phyloP scores from a whole-genome alignment of 2,113 vertebrate genomes.

The Ibidorhyncha struthersii region DNA sequence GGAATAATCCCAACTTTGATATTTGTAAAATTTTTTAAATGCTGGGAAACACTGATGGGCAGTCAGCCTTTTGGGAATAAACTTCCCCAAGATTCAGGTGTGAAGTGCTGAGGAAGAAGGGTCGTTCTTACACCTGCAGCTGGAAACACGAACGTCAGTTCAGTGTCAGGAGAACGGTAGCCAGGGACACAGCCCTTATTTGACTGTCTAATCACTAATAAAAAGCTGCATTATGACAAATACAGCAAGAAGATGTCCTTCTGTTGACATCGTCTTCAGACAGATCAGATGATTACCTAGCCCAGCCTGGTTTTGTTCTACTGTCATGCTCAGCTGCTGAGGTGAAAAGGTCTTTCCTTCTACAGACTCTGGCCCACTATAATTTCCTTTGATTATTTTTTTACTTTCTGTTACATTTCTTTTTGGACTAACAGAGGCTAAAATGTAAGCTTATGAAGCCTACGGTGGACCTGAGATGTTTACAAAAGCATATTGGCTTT shows the following conservation, averaged over 20 bases:
- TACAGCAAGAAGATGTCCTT: not conserved
- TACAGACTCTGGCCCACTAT: not conserved
- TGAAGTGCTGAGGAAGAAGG: not conserved
- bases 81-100: not conserved
- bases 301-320: not conserved
- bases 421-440: not conserved
- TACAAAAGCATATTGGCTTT: not conserved
- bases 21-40: not conserved
- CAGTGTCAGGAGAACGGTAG: not conserved
- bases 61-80: not conserved
- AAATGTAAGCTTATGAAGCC: not conserved
- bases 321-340: not conserved
- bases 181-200: not conserved
- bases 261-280: not conserved
- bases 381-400: not conserved
- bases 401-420: not conserved
- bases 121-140: not conserved
- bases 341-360: not conserved
- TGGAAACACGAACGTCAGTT: not conserved
- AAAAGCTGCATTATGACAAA: not conserved
- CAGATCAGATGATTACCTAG: not conserved
- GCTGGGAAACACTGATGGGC: not conserved
- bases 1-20: not conserved
- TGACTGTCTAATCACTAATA: not conserved
- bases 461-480: not conserved